Percentiles rank a stretch among this genome's conserved stretches.
Evolutionary conservation across 1,140 invertebrate genomes (phyloP).

Genomic region (Rhopalosiphum maidis): DNA sequence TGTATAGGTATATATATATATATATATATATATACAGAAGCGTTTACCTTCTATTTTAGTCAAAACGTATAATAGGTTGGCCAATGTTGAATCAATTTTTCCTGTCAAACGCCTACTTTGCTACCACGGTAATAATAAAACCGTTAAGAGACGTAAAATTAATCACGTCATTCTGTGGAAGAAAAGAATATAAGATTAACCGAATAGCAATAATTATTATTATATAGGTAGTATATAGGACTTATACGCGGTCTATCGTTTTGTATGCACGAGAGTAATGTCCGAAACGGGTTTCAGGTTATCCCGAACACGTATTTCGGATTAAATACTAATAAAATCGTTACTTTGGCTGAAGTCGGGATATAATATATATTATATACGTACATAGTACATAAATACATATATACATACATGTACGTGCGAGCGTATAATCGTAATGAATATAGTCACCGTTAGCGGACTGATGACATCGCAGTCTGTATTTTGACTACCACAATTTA

Average conservation of each 20-base stretch:
- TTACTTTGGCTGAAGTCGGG: background rate
- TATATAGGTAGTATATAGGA: background rate
- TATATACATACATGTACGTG: background rate
- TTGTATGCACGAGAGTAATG: background rate
- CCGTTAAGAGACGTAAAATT: background rate
- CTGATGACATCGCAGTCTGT: background rate
- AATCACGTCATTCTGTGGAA: background rate
- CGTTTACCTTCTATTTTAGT: background rate
- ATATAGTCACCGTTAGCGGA: background rate
- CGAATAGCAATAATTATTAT: conserved; percentile 11
- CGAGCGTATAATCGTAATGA: background rate
- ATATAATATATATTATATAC: background rate
- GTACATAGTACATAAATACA: background rate
- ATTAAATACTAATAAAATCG: conserved; percentile 24
- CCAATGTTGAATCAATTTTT: background rate
- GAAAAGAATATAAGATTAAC: background rate
- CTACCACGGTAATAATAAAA: background rate
- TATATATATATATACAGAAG: background rate
- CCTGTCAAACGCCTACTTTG: conserved; percentile 5
- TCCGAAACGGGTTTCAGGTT: conserved; percentile 29
- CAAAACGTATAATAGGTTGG: background rate
- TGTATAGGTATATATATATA: background rate
- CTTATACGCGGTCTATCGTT: background rate
- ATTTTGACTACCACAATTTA: background rate
- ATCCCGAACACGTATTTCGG: background rate